phyloP scores from a whole-genome alignment of 2,888 invertebrate species.

The Hyppa rectilinea region DNA sequence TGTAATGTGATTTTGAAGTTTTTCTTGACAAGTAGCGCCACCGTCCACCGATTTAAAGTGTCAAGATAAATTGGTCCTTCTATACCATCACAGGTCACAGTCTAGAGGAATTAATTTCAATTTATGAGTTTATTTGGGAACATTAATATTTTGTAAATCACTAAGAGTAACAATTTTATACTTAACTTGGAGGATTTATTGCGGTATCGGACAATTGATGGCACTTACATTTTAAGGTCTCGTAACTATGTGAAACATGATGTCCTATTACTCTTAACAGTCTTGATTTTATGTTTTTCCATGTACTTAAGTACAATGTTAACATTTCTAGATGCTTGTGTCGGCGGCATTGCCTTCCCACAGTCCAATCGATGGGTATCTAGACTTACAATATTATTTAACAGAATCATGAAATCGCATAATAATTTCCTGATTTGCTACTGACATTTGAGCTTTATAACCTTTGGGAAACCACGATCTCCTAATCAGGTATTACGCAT shows the following conservation, averaged over 20 bases:
- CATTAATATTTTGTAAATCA: constrained; percentile 60
- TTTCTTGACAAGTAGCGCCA: neutral
- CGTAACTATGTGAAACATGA: constrained; percentile 50
- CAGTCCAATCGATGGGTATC: neutral
- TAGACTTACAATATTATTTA: constrained; percentile 27
- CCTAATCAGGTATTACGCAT: constrained; percentile 30
- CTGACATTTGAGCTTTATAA: constrained; percentile 39
- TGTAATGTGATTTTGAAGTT: constrained; percentile 6
- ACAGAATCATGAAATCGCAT: constrained; percentile 33
- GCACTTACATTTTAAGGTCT: constrained; percentile 42
- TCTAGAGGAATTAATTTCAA: constrained; percentile 74
- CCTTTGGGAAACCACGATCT: constrained; percentile 35
- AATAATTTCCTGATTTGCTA: constrained; percentile 53
- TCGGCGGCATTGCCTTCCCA: neutral
- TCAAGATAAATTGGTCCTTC: constrained; percentile 11
- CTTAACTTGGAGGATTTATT: constrained; percentile 54
- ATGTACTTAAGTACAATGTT: neutral
- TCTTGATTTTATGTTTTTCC: constrained; percentile 3
- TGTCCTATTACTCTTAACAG: constrained; percentile 20
- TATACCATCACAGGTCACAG: constrained; percentile 42
- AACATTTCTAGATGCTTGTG: neutral
- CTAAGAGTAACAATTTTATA: constrained; percentile 49
- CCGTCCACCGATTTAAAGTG: neutral
- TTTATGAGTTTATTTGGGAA: constrained; percentile 72
- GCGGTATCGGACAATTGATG: constrained; percentile 40